A percentile compares a stretch with the other conserved stretches of the same genome.
Evolutionary conservation across 2,888 invertebrate genomes (phyloP).

Genomic region (Himalopsyche japonica): DNA sequence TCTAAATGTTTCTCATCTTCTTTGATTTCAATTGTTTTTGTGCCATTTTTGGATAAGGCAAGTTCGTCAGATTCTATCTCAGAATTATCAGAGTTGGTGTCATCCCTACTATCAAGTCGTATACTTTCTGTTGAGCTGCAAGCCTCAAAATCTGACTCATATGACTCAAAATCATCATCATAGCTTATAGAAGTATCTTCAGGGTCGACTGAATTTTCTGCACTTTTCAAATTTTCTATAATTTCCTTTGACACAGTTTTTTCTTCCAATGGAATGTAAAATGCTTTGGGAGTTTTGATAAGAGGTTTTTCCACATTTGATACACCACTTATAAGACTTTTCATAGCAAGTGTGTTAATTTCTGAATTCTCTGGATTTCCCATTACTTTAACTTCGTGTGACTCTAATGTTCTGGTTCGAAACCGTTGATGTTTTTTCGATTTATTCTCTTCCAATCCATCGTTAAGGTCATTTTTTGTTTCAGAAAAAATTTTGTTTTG

Average conservation of each 20-base stretch:
- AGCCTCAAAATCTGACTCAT: constrained; percentile 58
- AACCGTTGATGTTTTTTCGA: constrained; percentile 30
- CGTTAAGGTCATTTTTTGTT: neutral
- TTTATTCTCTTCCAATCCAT: neutral
- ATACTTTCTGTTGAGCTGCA: constrained; percentile 42
- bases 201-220: constrained; percentile 33
- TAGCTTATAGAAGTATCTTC: constrained; percentile 51
- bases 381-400: constrained; percentile 53
- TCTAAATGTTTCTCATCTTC: constrained; percentile 5
- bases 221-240: neutral
- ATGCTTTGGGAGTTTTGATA: constrained; percentile 50
- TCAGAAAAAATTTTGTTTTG: neutral
- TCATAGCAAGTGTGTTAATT: constrained; percentile 56
- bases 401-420: constrained; percentile 53
- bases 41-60: neutral
- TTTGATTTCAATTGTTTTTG: constrained; percentile 18
- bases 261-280: constrained; percentile 51
- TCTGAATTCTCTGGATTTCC: constrained; percentile 47
- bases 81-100: neutral
- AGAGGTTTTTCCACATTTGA: constrained; percentile 46
- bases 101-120: neutral
- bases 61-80: constrained; percentile 1
- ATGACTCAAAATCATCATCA: constrained; percentile 60
- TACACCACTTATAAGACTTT: constrained; percentile 38
- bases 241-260: neutral